Percentiles rank a stretch among this genome's conserved stretches.
These are phyloP conservation scores for Plectropomus leopardus DNA, from an alignment of 2,113 vertebrate genomes.

Conservation along the genomic window DNA sequence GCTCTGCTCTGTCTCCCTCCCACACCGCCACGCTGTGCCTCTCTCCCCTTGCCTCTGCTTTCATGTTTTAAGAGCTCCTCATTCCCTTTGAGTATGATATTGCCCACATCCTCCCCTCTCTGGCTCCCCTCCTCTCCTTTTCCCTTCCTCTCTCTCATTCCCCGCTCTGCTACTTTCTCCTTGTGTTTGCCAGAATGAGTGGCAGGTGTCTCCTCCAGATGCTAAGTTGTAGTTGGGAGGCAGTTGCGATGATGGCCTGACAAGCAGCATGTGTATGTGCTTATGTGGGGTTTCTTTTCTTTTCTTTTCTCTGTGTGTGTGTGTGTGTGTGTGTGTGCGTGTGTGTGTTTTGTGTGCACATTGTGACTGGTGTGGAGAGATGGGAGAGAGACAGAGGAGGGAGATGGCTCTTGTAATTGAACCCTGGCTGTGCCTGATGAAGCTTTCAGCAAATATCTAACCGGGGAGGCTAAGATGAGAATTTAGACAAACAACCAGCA, in stretches of 20 bases:
- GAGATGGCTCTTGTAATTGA: conserved; percentile 70
- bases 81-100: conserved; percentile 68
- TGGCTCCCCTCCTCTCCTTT: conserved; percentile 8
- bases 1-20: conserved; percentile 56
- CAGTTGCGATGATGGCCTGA: conserved; percentile 60
- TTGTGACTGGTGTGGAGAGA: conserved; percentile 27
- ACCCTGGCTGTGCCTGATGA: conserved; percentile 74
- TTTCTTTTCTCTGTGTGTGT: neutral
- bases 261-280: conserved; percentile 56
- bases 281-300: neutral
- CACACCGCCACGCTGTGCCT: conserved; percentile 56
- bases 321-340: conserved; percentile 15
- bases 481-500: conserved; percentile 67
- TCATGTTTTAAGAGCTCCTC: conserved; percentile 72
- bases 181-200: conserved; percentile 62
- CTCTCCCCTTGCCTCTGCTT: conserved; percentile 64
- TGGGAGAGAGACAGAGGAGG: conserved; percentile 34
- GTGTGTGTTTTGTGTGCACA: conserved; percentile 26
- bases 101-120: conserved; percentile 48
- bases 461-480: conserved; percentile 57
- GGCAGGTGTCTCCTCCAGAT: conserved; percentile 73
- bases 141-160: conserved; percentile 26
- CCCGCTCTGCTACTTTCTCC: conserved; percentile 23
- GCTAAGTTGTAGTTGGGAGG: conserved; percentile 60
- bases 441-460: conserved; percentile 73